phyloP scores from a whole-genome alignment of 2,113 vertebrate species.

The Chinchilla lanigera region DNA sequence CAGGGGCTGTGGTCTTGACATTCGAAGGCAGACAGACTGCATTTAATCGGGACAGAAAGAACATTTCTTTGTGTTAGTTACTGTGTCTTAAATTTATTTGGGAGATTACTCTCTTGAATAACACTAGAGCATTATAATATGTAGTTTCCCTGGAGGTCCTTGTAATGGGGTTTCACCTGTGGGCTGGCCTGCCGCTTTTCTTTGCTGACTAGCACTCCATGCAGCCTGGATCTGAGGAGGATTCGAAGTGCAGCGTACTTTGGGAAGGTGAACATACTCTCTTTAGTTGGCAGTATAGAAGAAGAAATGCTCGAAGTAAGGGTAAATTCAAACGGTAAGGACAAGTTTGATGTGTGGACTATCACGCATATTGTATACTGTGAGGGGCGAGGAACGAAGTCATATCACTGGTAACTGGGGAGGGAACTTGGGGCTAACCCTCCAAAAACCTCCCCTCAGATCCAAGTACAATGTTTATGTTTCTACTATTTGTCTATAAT shows the following conservation, averaged over 20 bases:
- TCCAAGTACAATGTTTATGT: background rate
- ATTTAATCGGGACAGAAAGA: conserved; percentile 30
- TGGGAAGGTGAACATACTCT: conserved; percentile 7
- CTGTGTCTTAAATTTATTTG: conserved; percentile 54
- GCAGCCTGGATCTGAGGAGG: background rate
- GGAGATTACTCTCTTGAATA: conserved; percentile 33
- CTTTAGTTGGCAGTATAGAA: background rate
- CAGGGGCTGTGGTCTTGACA: background rate
- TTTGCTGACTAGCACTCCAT: background rate
- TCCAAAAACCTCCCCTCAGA: conserved; percentile 12
- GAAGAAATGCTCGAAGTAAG: background rate
- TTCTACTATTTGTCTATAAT: background rate
- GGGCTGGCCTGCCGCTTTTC: background rate
- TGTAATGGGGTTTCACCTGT: conserved; percentile 42
- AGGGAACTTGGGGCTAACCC: background rate
- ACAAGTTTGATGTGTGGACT: background rate
- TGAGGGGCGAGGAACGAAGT: background rate
- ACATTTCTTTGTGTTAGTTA: conserved; percentile 35
- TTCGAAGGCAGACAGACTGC: conserved; percentile 25
- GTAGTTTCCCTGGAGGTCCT: background rate
- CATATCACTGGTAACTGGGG: background rate
- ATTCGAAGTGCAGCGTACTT: background rate
- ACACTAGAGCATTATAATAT: background rate
- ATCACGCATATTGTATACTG: background rate
- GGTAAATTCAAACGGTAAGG: background rate